Conservation (phyloP, 2,888 invertebrate species). For the Bibio marci region DNA sequence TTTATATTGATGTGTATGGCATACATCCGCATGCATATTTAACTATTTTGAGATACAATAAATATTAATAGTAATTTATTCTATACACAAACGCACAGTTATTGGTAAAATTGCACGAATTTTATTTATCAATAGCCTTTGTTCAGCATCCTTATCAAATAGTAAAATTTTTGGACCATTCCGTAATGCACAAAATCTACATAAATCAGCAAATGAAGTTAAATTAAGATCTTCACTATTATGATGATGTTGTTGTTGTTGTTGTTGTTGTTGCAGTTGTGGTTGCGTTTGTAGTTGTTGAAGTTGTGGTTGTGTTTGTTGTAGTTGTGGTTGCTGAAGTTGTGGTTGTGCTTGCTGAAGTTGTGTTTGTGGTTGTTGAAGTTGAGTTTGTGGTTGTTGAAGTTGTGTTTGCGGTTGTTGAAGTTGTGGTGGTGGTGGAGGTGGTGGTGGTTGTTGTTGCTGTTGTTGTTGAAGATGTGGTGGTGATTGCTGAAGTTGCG, state of each 20-base stretch:
- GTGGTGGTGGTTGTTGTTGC: slow-evolving; percentile 26
- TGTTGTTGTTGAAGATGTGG: slow-evolving; percentile 28
- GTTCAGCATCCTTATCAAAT: slow-evolving; percentile 55
- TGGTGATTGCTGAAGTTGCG: slow-evolving; percentile 13
- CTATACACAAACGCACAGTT: slow-evolving; percentile 53
- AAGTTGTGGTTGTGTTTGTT: slow-evolving; percentile 20
- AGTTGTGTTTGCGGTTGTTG: slow-evolving; percentile 21
- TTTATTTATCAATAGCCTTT: slow-evolving; percentile 50
- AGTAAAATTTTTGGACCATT: slow-evolving; percentile 50
- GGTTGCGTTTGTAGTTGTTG: slow-evolving; percentile 25
- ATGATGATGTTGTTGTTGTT: slow-evolving; percentile 26
- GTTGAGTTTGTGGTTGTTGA: slow-evolving; percentile 21
- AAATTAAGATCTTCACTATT: slow-evolving; percentile 40
- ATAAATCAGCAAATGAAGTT: slow-evolving; percentile 48
- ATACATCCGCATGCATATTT: no score
- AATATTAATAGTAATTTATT: no score
- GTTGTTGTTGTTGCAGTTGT: slow-evolving; percentile 24
- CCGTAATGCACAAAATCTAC: slow-evolving; percentile 51
- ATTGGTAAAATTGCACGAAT: slow-evolving; percentile 49
- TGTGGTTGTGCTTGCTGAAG: slow-evolving; percentile 24
- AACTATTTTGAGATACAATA: no score
- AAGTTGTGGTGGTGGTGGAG: slow-evolving; percentile 27
- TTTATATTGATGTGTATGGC: no score
- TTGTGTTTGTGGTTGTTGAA: slow-evolving; percentile 17
- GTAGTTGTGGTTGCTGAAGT: slow-evolving; percentile 31